These are phyloP conservation scores for Chionomys nivalis DNA, from an alignment of 2,113 vertebrate genomes.

Conservation along the genomic window DNA sequence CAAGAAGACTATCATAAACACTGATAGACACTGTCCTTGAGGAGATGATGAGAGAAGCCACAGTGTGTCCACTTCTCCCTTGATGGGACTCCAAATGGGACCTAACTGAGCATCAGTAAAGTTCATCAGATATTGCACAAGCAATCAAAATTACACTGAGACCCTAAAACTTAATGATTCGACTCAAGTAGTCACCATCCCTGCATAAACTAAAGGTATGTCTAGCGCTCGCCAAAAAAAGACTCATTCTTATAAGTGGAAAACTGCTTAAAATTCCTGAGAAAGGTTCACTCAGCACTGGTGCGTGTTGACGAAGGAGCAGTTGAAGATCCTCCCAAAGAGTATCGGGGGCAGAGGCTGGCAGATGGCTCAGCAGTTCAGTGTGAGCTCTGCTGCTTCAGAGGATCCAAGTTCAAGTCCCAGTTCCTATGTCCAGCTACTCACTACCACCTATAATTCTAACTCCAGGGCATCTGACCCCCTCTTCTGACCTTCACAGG, in stretches of 20 bases:
- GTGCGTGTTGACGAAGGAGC: neutral
- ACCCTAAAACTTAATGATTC: neutral
- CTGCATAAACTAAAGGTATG: neutral
- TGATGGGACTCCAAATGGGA: neutral
- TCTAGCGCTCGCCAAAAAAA: neutral
- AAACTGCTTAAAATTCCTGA: neutral
- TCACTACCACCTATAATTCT: neutral
- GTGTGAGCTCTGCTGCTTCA: neutral
- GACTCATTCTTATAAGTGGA: accelerated
- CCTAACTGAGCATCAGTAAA: too few species aligned
- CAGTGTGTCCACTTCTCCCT: neutral
- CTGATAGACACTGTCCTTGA: neutral
- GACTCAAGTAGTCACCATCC: too few species aligned
- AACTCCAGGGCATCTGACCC: neutral
- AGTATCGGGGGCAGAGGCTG: too few species aligned
- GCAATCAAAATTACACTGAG: too few species aligned
- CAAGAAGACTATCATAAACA: neutral
- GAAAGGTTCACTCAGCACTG: neutral
- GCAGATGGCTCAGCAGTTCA: neutral
- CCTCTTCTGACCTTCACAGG: neutral
- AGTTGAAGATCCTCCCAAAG: neutral
- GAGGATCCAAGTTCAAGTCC: neutral
- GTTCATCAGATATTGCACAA: neutral
- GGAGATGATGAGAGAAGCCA: neutral
- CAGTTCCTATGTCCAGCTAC: neutral